Evolutionary conservation across 2,888 invertebrate genomes (phyloP), one percentile per base, ranked within the genome.

Genomic region (Schizotus pectinicornis): DNA sequence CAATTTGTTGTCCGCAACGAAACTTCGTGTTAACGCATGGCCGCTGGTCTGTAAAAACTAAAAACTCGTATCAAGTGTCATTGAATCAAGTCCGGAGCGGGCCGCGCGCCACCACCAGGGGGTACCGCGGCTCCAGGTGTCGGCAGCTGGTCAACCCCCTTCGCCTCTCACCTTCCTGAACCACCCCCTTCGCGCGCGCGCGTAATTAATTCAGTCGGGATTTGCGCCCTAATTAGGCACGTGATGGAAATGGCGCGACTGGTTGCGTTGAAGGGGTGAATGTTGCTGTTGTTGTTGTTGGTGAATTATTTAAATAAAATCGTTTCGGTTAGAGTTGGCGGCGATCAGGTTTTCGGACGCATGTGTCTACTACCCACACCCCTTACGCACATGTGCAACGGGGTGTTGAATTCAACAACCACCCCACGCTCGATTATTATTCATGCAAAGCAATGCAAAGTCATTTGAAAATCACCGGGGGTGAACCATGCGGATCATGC

Each of bases 121-220:
- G 22, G 22, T 22, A 12, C 2, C 3, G 7, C 9, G 6, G 30
- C 14, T 38, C 30, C 50, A 50, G 50, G 30, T 50, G 50, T 37
- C 36, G 14, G 47, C 47, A 47, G 47, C 70, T 64, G 65, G 65
- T 39, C 8, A 12, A 67, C 68, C 67, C 68, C 65, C 64, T 65
- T 62, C 54, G 54, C 42, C 50, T 53, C 45, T 56, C 56, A 39
- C 53, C 58, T 59, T 65, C 64, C 59, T 62, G 63, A 57, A 53
- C 64, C 55, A 65, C 64, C 35, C 53, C 22, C 66, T 65, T 60
- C 61, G 38, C 63, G 65, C 61, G 38, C 63, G 65, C 64, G 67
- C 67, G 65, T 65, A 62, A 55, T 47, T 46, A 52, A 22, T 22
- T 22, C 22, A 22, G 22, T 22, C 22, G 22, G 22, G 22, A 22